Evolutionary conservation across 2,113 vertebrate genomes (phyloP).

Genomic region (Saiga tatarica): DNA sequence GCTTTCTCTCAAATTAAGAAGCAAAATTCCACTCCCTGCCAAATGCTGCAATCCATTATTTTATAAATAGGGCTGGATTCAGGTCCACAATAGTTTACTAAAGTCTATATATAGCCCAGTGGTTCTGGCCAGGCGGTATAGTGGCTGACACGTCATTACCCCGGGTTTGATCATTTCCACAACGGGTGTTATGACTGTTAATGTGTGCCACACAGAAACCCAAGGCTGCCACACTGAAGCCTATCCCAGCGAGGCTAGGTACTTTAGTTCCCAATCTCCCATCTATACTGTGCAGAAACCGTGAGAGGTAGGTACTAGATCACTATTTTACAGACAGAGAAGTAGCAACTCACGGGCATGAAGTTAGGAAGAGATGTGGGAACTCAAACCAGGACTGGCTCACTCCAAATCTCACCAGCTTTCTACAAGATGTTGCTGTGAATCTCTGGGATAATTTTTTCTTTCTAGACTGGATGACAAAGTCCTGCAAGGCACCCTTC

Average conservation of each 20-base stretch:
- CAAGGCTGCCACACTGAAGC: too few species aligned
- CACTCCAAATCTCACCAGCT: neutral
- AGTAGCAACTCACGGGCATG: neutral
- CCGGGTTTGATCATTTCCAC: neutral
- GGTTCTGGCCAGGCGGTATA: neutral
- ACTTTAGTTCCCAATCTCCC: neutral
- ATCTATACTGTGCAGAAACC: neutral
- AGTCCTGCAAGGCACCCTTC: neutral
- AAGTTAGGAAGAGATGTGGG: neutral
- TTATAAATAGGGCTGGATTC: neutral
- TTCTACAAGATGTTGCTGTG: neutral
- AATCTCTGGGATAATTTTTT: neutral
- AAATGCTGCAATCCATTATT: neutral
- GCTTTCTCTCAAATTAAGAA: neutral
- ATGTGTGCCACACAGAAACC: neutral
- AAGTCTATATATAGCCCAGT: neutral
- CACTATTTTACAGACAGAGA: neutral
- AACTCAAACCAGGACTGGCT: neutral
- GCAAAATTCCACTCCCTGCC: neutral
- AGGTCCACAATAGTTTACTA: neutral
- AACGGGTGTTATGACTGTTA: fast-evolving
- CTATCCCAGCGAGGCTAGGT: neutral
- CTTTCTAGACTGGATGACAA: neutral
- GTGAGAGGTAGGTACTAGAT: neutral
- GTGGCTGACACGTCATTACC: neutral